Conservation (phyloP, 2,797 vertebrate species). For the Amazonetta brasiliensis region DNA sequence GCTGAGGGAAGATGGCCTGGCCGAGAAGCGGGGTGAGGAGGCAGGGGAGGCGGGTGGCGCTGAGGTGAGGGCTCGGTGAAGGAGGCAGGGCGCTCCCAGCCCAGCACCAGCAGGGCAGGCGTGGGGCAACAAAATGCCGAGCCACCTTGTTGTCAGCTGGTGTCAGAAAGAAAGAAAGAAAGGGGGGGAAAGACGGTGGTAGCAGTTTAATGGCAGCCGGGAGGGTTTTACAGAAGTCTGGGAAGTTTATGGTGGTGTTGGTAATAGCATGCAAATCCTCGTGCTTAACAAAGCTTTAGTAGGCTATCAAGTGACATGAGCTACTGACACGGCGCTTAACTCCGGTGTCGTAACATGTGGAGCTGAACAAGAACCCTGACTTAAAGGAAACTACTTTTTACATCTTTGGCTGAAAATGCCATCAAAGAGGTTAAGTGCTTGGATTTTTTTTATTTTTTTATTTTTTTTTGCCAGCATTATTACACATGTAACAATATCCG, state of each 20-base stretch:
- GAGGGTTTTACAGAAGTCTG: conserved; percentile 6
- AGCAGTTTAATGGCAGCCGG: neutral
- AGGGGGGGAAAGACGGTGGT: neutral
- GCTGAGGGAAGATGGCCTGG: no score
- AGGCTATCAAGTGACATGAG: conserved; percentile 22
- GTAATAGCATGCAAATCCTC: conserved; percentile 48
- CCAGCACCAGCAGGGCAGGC: neutral
- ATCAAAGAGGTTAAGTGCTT: neutral
- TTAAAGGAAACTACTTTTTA: neutral
- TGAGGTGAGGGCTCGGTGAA: neutral
- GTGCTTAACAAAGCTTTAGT: conserved; percentile 51
- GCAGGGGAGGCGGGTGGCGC: no score
- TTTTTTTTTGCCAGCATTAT: neutral
- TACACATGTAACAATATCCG: neutral
- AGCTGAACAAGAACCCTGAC: neutral
- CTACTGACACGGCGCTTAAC: neutral
- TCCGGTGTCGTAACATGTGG: neutral
- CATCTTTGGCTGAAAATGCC: neutral
- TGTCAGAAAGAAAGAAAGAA: neutral
- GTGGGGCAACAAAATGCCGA: neutral
- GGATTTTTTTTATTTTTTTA: accelerated
- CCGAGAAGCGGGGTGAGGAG: no score
- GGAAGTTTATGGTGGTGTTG: conserved; percentile 22
- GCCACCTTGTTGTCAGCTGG: neutral
- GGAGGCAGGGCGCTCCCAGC: no score